Percentiles rank a stretch among this genome's conserved stretches.
phyloP scores from a whole-genome alignment of 2,888 invertebrate genomes.

The Brachypterus glaber region DNA sequence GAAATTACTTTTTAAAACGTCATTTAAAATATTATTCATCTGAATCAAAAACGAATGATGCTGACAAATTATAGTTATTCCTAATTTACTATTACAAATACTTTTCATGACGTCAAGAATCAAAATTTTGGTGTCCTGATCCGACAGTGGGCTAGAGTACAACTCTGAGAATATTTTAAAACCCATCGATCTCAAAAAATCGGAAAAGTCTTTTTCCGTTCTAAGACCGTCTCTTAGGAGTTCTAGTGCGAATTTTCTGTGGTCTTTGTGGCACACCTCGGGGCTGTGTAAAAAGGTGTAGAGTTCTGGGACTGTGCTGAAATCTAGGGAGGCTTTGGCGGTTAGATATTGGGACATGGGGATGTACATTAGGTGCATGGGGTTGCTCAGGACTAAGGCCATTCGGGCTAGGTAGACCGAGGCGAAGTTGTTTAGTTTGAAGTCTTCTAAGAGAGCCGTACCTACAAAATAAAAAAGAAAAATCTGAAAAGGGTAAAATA shows the following conservation, averaged over 20 bases:
- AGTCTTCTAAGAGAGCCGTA: slow-evolving; percentile 27
- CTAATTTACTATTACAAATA: slow-evolving; percentile 54
- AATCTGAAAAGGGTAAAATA: too few relatives aligned
- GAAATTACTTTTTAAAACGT: slow-evolving; percentile 2
- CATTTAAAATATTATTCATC: slow-evolving; percentile 42
- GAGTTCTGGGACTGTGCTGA: slow-evolving; percentile 78
- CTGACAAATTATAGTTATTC: slow-evolving; percentile 54
- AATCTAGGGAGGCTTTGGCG: slow-evolving; percentile 61
- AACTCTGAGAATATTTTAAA: slow-evolving; percentile 70
- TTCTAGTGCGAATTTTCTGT: slow-evolving; percentile 69
- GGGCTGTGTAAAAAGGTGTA: slow-evolving; percentile 74
- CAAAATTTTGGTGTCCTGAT: slow-evolving; percentile 51
- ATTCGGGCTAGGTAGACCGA: slow-evolving; percentile 63
- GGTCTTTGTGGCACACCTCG: slow-evolving; percentile 56
- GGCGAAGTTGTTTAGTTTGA: slow-evolving; percentile 38
- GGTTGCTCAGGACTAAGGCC: slow-evolving; percentile 61
- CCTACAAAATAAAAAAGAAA: slow-evolving; percentile 19
- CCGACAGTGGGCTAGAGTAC: slow-evolving; percentile 55
- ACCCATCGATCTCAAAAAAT: slow-evolving; percentile 62
- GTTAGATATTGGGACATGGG: slow-evolving; percentile 46
- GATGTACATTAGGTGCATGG: slow-evolving; percentile 65
- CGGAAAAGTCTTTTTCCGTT: slow-evolving; percentile 61
- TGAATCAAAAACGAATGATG: slow-evolving; percentile 64
- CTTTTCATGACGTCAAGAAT: slow-evolving; percentile 57
- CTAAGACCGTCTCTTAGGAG: slow-evolving; percentile 68